A percentile compares a stretch with the other conserved stretches of the same genome.
Evolutionary conservation across 2,797 vertebrate species (phyloP).

Genomic region (Thamnophis elegans): DNA sequence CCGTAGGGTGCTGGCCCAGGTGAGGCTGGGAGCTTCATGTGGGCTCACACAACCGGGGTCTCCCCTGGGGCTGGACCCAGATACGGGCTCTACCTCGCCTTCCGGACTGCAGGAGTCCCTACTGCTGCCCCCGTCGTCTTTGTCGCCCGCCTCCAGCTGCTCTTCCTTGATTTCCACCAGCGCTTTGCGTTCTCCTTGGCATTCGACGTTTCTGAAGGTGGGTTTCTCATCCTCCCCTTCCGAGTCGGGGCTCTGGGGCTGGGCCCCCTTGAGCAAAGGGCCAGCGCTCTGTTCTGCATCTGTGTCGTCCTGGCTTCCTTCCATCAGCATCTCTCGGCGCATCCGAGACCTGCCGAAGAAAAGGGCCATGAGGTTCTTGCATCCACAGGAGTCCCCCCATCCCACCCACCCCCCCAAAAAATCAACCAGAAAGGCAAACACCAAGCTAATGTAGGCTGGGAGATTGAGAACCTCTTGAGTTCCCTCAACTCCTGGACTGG

Average conservation of each 20-base stretch:
- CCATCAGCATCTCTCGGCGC: constrained; percentile 93
- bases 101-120: constrained; percentile 63
- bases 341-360: constrained; percentile 89
- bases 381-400: rapidly evolving
- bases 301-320: constrained; percentile 86
- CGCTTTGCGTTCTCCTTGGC: constrained; percentile 55
- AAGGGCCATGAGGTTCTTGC: rapidly evolving
- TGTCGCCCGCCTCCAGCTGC: constrained; percentile 71
- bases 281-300: constrained; percentile 79
- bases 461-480: not conserved
- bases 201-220: constrained; percentile 45
- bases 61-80: constrained; percentile 70
- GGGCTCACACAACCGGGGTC: constrained; percentile 48
- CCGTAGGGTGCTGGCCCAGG: constrained; percentile 64
- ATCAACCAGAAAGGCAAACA: not conserved
- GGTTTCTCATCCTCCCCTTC: constrained; percentile 85
- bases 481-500: not conserved
- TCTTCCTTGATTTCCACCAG: constrained; percentile 86
- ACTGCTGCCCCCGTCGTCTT: constrained; percentile 44
- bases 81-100: constrained; percentile 58
- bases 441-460: not conserved
- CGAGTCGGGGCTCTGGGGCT: constrained; percentile 78
- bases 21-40: constrained; percentile 53
- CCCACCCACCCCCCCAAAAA: too few species aligned
- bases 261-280: constrained; percentile 62